Conservation (phyloP, 2,113 vertebrate species). For the Pimephales promelas region DNA sequence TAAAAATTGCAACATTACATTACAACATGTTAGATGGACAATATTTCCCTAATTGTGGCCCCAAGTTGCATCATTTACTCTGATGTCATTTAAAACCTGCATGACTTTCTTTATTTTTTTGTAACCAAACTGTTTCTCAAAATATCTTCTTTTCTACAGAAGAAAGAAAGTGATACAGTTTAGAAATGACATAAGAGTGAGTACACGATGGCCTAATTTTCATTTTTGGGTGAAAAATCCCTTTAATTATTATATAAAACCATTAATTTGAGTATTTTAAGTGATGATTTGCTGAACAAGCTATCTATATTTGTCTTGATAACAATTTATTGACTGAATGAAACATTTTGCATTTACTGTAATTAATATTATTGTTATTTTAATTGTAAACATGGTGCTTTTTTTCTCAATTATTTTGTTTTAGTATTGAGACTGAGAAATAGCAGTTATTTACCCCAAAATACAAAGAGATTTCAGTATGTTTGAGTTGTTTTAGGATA, state of each 20-base stretch:
- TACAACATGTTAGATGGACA: neutral
- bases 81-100: neutral
- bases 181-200: neutral
- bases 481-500: neutral
- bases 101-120: neutral
- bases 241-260: neutral
- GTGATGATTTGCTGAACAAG: neutral
- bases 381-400: neutral
- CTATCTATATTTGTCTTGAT: neutral
- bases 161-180: neutral
- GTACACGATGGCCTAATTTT: too few species aligned
- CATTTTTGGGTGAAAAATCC: too few species aligned
- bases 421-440: neutral
- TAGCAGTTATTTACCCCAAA: neutral
- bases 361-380: neutral
- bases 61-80: neutral
- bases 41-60: neutral
- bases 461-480: neutral
- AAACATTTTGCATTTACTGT: neutral
- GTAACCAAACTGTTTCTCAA: too few species aligned
- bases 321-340: neutral
- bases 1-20: too few species aligned
- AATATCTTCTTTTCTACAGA: neutral
- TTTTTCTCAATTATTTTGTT: neutral
- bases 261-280: neutral